These are phyloP conservation scores for Pipistrellus pygmaeus DNA, from an alignment of 2,797 vertebrate species.

Conservation along the genomic window DNA sequence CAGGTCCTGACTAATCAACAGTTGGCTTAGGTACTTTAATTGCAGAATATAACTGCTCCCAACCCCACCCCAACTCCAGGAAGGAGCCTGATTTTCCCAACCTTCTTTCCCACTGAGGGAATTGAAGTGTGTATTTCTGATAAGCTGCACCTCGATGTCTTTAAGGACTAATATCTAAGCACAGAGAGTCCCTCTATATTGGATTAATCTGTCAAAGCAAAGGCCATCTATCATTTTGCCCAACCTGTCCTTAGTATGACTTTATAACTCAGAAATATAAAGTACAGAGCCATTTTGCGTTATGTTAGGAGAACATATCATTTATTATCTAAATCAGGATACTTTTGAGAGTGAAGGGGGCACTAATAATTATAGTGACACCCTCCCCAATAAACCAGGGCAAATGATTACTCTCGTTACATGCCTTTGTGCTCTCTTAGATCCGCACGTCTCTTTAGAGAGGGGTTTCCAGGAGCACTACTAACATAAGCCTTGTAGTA, in stretches of 20 bases:
- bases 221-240: conserved; percentile 21
- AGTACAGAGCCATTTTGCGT: not conserved
- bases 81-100: not conserved
- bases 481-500: not conserved
- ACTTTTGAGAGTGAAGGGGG: not conserved
- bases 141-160: not conserved
- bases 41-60: not conserved
- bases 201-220: not conserved
- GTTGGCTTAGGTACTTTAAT: not conserved
- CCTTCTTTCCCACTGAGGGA: not conserved
- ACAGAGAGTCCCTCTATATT: not conserved
- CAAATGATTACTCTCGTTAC: not conserved
- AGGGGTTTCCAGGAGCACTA: not conserved
- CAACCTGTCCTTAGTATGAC: not conserved
- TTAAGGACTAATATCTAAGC: not conserved
- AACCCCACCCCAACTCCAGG: not conserved
- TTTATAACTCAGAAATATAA: conserved; percentile 42
- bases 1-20: not conserved
- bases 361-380: not conserved
- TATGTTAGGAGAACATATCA: not conserved
- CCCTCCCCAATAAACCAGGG: not conserved
- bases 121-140: not conserved
- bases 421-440: not conserved
- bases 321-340: not conserved
- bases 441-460: not conserved